These are phyloP conservation scores for Anoura caudifer DNA, from an alignment of 2,113 vertebrate species.

Conservation along the genomic window DNA sequence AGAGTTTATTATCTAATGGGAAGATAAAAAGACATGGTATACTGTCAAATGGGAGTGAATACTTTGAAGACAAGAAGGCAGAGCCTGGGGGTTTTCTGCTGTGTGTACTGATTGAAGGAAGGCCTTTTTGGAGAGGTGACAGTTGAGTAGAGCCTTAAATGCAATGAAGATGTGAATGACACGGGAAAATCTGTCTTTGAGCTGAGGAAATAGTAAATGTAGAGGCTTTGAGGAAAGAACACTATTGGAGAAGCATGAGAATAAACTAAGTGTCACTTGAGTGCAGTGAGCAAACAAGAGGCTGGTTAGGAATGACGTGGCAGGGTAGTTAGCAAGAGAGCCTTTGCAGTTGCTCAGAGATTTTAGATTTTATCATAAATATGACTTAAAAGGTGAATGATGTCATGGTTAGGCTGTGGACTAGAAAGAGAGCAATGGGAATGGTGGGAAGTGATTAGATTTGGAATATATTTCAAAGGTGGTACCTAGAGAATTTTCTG, in stretches of 20 bases:
- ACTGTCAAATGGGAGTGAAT: not conserved
- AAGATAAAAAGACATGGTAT: not conserved
- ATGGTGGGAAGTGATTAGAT: not conserved
- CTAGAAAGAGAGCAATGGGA: not conserved
- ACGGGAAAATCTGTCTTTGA: not conserved
- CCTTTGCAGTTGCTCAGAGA: not conserved
- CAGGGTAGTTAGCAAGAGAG: not conserved
- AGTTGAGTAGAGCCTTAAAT: not conserved
- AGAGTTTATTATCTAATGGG: not conserved
- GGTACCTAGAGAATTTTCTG: not conserved
- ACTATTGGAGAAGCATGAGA: not conserved
- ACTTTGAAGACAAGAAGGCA: not conserved
- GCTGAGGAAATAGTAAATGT: not conserved
- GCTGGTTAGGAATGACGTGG: not conserved
- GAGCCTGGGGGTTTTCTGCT: not conserved
- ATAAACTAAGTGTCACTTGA: not conserved
- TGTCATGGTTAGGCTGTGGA: not conserved
- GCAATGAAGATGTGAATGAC: not conserved
- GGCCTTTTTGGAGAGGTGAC: not conserved
- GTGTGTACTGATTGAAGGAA: not conserved
- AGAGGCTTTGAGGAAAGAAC: not conserved
- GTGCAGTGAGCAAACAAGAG: not conserved
- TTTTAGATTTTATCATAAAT: slow-evolving; percentile 20
- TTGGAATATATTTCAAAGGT: not conserved
- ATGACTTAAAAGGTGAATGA: not conserved